A percentile compares a stretch with the other conserved stretches of the same genome.
Conservation (phyloP, 2,888 invertebrate species). For the Drosophila mercatorum region DNA sequence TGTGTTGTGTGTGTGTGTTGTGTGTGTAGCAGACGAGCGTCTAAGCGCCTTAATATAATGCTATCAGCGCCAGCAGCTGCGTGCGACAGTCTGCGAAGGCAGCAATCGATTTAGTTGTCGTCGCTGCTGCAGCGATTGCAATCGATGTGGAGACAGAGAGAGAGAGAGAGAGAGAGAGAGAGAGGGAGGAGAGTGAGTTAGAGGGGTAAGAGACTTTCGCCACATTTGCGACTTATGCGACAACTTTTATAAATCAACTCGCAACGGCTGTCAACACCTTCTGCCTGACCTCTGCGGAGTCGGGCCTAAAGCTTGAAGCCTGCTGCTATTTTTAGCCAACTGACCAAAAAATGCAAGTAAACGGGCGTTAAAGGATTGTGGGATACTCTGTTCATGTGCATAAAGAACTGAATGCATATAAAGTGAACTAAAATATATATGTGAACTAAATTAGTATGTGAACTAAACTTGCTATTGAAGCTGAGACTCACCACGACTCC, state of each 20-base stretch:
- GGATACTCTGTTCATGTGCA: background rate
- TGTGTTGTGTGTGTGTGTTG: constrained; percentile 16
- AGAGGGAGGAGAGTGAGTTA: background rate
- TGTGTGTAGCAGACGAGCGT: constrained; percentile 43
- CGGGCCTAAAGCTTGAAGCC: constrained; percentile 2
- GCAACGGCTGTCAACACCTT: constrained; percentile 53
- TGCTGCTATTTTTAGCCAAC: constrained; percentile 51
- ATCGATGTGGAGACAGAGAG: constrained; percentile 17
- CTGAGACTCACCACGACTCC: no score
- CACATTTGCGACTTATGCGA: constrained; percentile 47
- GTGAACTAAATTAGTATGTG: no score
- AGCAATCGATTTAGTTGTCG: constrained; percentile 64
- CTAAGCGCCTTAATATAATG: constrained; percentile 77
- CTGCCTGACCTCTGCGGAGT: constrained; percentile 6
- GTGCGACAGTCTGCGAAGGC: constrained; percentile 28
- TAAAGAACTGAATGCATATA: background rate
- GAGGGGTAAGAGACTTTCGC: constrained; percentile 60
- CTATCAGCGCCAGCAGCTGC: constrained; percentile 63
- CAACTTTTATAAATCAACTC: constrained; percentile 47
- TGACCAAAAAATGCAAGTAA: background rate
- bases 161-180: constrained; percentile 1
- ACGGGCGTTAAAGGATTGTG: background rate
- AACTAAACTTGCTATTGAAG: no score
- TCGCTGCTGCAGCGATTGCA: constrained; percentile 42
- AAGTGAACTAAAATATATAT: no score